Conservation (phyloP, 2,797 vertebrate species). For the Sebastes steindachneri region DNA sequence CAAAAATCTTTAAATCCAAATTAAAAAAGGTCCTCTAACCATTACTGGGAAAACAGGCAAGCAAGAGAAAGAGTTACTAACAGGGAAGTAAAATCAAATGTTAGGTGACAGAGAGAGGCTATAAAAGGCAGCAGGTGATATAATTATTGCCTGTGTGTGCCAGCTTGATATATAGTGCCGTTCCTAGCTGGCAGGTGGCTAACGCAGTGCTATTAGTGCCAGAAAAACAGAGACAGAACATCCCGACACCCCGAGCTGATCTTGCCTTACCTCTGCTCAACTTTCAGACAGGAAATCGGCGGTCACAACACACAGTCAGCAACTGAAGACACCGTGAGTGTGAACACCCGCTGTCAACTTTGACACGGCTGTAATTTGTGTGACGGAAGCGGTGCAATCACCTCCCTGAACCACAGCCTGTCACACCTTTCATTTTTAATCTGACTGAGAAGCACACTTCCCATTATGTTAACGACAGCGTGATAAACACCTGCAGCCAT, state of each 20-base stretch:
- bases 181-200: constrained; percentile 14
- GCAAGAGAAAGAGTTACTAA: neutral
- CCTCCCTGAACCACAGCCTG: constrained; percentile 33
- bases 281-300: constrained; percentile 61
- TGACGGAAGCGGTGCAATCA: constrained; percentile 30
- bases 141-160: constrained; percentile 7
- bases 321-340: constrained; percentile 17
- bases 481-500: neutral
- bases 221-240: constrained; percentile 16
- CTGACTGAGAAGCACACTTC: constrained; percentile 3
- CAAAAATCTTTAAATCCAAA: neutral
- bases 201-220: neutral
- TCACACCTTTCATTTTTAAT: constrained; percentile 26
- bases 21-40: neutral
- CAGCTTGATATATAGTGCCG: constrained; percentile 1
- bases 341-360: constrained; percentile 36
- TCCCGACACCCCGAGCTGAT: constrained; percentile 3
- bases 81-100: constrained; percentile 11
- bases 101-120: neutral
- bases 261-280: constrained; percentile 14
- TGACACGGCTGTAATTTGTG: constrained; percentile 23
- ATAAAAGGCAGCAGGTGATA: constrained; percentile 21
- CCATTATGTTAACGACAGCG: neutral
- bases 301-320: constrained; percentile 38
- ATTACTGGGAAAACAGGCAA: neutral